Evolutionary conservation across 92 coral and sea anemone species (phyloP), one percentile per base, ranked within the genome.

Genomic region (Metridium senile): DNA sequence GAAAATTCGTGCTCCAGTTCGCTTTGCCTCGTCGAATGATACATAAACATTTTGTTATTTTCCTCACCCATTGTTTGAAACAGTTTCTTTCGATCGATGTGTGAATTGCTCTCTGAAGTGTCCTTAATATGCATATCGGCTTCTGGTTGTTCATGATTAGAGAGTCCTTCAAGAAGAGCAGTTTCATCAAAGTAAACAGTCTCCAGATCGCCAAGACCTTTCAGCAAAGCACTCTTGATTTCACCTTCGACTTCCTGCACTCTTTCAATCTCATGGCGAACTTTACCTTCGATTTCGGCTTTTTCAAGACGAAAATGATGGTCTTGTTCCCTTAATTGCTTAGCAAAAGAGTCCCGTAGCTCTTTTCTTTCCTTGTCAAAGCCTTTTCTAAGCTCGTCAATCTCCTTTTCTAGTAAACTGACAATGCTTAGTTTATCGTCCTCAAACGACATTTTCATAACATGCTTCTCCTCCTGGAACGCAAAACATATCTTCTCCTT

Each of bases 401-500:
- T 85, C 75, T 92, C 99, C 16, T 80, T 81, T 57, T 95, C 97
- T 66, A 89, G 84, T 19, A 86, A 70, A 20, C 87, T 82, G 13
- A 88, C 76, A 68, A 95, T 71, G 11, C 84, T 85, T 2, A 79
- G 71, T 34, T 89, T 90, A 74, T 95, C 99, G 79, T 95, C 99
- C 18, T 95, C 99, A 77, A 95, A 92, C 0, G 96, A 84, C 77
- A 89, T 74, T 66, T 92, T 95, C 82, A 95, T 79, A 30, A 95
- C 99, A 75, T 95, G 99, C 68, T 92, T 95, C 81, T 86, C 96
- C 53, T 91, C 91, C 75, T 95, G 99, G 58, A 95, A 95, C 43
- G 87, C 99, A 31, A 91, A 81, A 11, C 99, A 93, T 62, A 95
- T 93, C 66, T 87, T 87, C 43, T 95, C 96, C 35, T 92, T 95